Percentiles rank a stretch among this genome's conserved stretches.
Evolutionary conservation across 1,140 invertebrate species (phyloP).

Genomic region (Episyrphus balteatus): DNA sequence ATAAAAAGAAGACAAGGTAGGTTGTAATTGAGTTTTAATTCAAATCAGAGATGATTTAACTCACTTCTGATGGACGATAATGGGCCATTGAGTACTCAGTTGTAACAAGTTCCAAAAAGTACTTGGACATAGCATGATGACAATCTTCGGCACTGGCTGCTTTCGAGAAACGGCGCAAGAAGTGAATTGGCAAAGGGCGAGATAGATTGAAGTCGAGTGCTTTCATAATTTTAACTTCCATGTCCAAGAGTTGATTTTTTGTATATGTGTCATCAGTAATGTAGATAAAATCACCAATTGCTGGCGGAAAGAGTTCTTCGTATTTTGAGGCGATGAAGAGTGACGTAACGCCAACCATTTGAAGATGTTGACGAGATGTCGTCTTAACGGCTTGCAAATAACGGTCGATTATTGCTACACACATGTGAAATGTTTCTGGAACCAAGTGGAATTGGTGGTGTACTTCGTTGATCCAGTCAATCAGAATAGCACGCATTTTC

Average conservation of each 20-base stretch:
- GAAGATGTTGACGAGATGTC: slow-evolving; percentile 54
- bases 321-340: slow-evolving; percentile 92
- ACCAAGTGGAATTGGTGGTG: slow-evolving; percentile 77
- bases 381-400: slow-evolving; percentile 67
- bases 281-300: slow-evolving; percentile 81
- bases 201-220: slow-evolving; percentile 71
- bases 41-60: neutral
- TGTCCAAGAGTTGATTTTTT: slow-evolving; percentile 64
- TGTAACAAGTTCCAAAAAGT: slow-evolving; percentile 78
- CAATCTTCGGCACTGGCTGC: slow-evolving; percentile 50
- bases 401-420: slow-evolving; percentile 79
- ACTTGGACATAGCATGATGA: slow-evolving; percentile 84
- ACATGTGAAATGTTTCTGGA: slow-evolving; percentile 85
- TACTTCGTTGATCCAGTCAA: slow-evolving; percentile 93
- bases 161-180: slow-evolving; percentile 63
- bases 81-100: slow-evolving; percentile 74
- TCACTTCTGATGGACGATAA: slow-evolving; percentile 61
- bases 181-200: slow-evolving; percentile 76
- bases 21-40: neutral
- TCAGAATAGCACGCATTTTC: slow-evolving; percentile 76
- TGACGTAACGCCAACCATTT: slow-evolving; percentile 82
- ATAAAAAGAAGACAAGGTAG: neutral
- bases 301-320: slow-evolving; percentile 87
- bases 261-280: slow-evolving; percentile 85
- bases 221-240: slow-evolving; percentile 72